Evolutionary conservation across 35 echinoderm and acorn worm species (phyloP).

Genomic region (Apostichopus parvimensis): DNA sequence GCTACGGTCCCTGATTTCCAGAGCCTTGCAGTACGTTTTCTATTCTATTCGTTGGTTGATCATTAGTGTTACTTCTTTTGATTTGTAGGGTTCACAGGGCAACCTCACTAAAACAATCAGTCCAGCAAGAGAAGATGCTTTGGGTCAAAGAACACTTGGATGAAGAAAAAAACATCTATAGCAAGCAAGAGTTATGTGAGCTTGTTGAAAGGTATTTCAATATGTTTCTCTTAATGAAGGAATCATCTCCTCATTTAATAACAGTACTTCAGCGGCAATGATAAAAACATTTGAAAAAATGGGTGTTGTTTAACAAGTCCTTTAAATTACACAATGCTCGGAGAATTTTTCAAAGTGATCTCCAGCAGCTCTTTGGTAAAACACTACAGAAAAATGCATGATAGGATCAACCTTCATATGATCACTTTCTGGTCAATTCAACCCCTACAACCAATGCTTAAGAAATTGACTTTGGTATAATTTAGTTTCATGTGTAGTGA

Average conservation of each 20-base stretch:
- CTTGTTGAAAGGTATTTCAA: conserved; percentile 30
- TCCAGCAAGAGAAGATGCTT: conserved; percentile 30
- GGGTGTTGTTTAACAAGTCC: not conserved
- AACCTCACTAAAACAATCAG: conserved; percentile 24
- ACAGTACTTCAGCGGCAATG: too few species aligned
- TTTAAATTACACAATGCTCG: not conserved
- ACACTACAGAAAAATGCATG: too few species aligned
- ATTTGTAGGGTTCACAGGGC: conserved; percentile 7
- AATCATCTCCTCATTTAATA: too few species aligned
- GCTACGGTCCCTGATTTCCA: not conserved
- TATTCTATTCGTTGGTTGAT: not conserved
- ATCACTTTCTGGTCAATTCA: not conserved
- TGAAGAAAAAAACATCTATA: conserved; percentile 26
- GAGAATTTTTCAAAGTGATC: too few species aligned
- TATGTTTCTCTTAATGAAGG: not conserved
- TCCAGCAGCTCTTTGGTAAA: too few species aligned
- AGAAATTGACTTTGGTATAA: not conserved
- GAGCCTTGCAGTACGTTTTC: not conserved
- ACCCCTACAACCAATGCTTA: not conserved
- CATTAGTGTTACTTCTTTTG: too few species aligned
- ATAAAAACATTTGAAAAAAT: not conserved
- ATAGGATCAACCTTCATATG: too few species aligned
- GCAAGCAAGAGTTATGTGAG: conserved; percentile 26
- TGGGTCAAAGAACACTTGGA: conserved; percentile 47
- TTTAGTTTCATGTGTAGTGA: not conserved